A percentile compares a stretch with the other conserved stretches of the same genome.
Evolutionary conservation across 2,797 vertebrate genomes (phyloP).

Genomic region (Rhodeus uyekii): DNA sequence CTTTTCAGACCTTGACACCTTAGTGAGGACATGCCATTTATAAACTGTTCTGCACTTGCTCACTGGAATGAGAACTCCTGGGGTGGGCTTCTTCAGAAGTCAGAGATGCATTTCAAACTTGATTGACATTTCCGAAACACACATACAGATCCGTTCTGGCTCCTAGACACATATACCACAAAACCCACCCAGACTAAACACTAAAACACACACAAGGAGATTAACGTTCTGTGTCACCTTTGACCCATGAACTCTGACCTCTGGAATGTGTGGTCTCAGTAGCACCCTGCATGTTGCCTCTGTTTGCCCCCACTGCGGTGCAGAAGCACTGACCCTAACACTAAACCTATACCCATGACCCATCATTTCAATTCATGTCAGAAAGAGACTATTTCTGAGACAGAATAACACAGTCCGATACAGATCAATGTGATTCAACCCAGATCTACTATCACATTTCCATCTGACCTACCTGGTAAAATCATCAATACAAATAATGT

Average conservation of each 20-base stretch:
- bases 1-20: conserved; percentile 4
- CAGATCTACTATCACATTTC: neutral
- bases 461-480: neutral
- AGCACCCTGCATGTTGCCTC: conserved; percentile 10
- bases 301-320: conserved; percentile 18
- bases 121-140: conserved; percentile 48
- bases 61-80: conserved; percentile 42
- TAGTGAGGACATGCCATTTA: conserved; percentile 53
- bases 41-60: conserved; percentile 48
- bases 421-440: neutral
- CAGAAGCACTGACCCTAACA: conserved; percentile 37
- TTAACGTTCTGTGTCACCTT: conserved; percentile 43
- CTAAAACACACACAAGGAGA: conserved; percentile 46
- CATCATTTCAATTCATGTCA: neutral
- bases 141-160: conserved; percentile 4
- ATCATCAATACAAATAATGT: conserved; percentile 16
- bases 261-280: conserved; percentile 46
- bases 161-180: conserved; percentile 18
- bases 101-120: conserved; percentile 56
- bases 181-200: conserved; percentile 35
- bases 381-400: conserved; percentile 15
- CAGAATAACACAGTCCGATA: conserved; percentile 52
- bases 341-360: conserved; percentile 22
- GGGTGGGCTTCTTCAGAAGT: conserved; percentile 54
- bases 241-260: conserved; percentile 50